Conservation (phyloP, 2,888 invertebrate genomes). For the Stenodera caucasica region DNA sequence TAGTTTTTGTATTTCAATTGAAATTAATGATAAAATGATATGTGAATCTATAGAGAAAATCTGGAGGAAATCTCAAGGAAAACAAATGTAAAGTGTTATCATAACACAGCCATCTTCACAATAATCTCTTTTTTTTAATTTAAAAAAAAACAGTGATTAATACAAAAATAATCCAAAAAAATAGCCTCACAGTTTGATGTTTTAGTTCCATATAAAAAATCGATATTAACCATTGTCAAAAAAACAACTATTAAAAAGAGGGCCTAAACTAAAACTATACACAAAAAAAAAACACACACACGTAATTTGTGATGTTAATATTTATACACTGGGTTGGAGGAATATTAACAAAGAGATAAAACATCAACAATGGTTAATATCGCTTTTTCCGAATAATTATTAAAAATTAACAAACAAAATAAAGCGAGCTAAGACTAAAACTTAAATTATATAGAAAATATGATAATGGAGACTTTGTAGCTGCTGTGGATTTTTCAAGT, state of each 20-base stretch:
- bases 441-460: conserved; percentile 42
- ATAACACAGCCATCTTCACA: conserved; percentile 47
- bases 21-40: conserved; percentile 23
- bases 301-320: conserved; percentile 3
- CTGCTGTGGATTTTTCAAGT: neutral
- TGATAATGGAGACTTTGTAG: neutral
- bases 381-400: neutral
- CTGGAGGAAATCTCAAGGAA: neutral
- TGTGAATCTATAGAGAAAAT: conserved; percentile 35
- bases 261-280: conserved; percentile 40
- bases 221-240: conserved; percentile 50
- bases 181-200: conserved; percentile 35
- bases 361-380: conserved; percentile 50
- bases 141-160: too few relatives aligned
- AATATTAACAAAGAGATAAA: conserved; percentile 38
- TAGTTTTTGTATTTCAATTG: conserved; percentile 25
- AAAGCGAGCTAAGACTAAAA: conserved; percentile 47
- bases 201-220: conserved; percentile 36
- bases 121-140: conserved; percentile 29
- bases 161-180: conserved; percentile 43
- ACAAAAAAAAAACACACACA: neutral
- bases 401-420: conserved; percentile 4
- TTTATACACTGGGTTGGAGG: conserved; percentile 44
- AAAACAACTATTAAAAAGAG: conserved; percentile 41
- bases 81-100: conserved; percentile 8